phyloP scores from a whole-genome alignment of 2,888 invertebrate genomes.

The Lamellibrachia columna region DNA sequence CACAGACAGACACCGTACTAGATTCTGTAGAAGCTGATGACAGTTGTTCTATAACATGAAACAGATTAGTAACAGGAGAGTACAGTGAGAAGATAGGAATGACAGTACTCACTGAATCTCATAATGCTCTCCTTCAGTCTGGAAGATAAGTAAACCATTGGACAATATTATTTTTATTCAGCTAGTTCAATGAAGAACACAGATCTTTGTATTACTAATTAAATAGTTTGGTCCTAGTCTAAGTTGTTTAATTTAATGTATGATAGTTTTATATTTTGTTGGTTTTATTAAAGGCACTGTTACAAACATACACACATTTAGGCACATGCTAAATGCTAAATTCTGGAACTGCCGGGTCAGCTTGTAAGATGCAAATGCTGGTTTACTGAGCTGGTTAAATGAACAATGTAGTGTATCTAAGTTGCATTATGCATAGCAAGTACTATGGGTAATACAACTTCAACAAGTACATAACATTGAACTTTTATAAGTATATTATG shows the following conservation, averaged over 20 bases:
- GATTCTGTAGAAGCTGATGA: too few species aligned
- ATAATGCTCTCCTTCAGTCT: conserved; percentile 11
- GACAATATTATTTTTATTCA: neutral
- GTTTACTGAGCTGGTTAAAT: too few species aligned
- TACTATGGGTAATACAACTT: neutral
- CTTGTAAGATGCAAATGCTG: too few species aligned
- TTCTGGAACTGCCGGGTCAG: too few species aligned
- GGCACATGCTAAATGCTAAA: too few species aligned
- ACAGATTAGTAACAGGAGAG: neutral
- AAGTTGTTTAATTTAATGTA: neutral
- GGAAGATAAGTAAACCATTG: neutral
- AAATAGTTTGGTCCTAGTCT: neutral
- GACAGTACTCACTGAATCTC: neutral
- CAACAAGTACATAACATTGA: too few species aligned
- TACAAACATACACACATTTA: neutral
- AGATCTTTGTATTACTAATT: neutral
- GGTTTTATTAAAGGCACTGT: neutral
- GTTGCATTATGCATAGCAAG: too few species aligned
- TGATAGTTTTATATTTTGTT: neutral
- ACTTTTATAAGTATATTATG: too few species aligned
- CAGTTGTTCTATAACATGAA: neutral
- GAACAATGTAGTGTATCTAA: too few species aligned
- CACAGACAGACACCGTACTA: too few species aligned
- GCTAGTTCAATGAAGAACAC: neutral
- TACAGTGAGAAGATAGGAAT: neutral